Evolutionary conservation across 2,113 vertebrate species (phyloP).

Genomic region (Peromyscus maniculatus): DNA sequence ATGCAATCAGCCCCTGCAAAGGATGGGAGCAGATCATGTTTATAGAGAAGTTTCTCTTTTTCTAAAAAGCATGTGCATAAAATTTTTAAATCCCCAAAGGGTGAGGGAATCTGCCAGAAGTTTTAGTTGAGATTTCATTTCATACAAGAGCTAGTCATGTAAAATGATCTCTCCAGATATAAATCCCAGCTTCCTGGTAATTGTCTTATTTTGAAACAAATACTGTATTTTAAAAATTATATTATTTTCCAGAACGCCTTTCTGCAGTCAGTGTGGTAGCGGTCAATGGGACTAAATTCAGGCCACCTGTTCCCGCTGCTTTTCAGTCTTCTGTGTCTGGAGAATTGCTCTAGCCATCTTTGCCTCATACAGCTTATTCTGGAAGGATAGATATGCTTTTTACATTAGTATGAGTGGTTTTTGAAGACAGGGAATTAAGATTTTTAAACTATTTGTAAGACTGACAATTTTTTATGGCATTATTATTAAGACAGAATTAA

Average conservation of each 20-base stretch:
- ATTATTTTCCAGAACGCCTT: slow-evolving; percentile 50
- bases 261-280: not conserved
- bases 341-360: not conserved
- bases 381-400: not conserved
- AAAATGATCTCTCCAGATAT: slow-evolving; percentile 61
- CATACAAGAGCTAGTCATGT: slow-evolving; percentile 49
- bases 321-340: not conserved
- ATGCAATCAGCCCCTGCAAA: slow-evolving; percentile 62
- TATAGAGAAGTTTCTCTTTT: slow-evolving; percentile 57
- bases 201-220: slow-evolving; percentile 70
- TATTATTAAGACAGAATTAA: slow-evolving; percentile 30
- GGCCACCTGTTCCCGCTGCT: not conserved
- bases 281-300: slow-evolving; percentile 12
- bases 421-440: slow-evolving; percentile 9
- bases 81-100: slow-evolving; percentile 63
- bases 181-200: slow-evolving; percentile 60
- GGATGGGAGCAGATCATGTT: slow-evolving; percentile 55
- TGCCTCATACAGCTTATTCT: not conserved
- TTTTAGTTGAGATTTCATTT: slow-evolving; percentile 76
- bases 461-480: not conserved
- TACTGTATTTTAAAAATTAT: slow-evolving; percentile 48
- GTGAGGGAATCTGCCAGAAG: slow-evolving; percentile 67
- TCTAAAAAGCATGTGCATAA: slow-evolving; percentile 69
- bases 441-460: slow-evolving; percentile 35
- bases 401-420: not conserved